Conservation (phyloP, 2,797 vertebrate genomes). For the Pagetopsis macropterus region DNA sequence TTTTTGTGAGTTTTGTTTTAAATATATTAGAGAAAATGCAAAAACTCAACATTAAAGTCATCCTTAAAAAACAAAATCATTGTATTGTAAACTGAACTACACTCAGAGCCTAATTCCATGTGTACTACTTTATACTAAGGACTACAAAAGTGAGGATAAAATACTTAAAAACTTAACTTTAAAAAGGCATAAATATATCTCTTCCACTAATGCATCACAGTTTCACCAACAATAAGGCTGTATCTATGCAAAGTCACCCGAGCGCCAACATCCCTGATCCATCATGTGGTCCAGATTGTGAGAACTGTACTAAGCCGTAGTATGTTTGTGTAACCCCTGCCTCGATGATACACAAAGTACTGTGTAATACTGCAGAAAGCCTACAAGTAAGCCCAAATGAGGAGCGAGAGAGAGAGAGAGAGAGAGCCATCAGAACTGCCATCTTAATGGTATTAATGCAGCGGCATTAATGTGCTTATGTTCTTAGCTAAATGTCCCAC, state of each 20-base stretch:
- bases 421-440: constrained; percentile 5
- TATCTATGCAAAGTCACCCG: constrained; percentile 37
- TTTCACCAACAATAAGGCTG: constrained; percentile 15
- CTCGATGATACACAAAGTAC: constrained; percentile 32
- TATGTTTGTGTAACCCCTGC: constrained; percentile 41
- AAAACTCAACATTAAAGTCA: not conserved
- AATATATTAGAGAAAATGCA: not conserved
- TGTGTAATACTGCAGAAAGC: constrained; percentile 30
- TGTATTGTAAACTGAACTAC: not conserved
- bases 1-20: too few species aligned
- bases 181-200: constrained; percentile 4
- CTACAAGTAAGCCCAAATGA: constrained; percentile 37
- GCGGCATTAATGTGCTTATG: constrained; percentile 76
- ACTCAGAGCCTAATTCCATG: not conserved
- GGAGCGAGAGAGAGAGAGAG: not conserved
- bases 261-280: constrained; percentile 30
- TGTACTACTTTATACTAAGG: not conserved
- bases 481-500: constrained; percentile 70
- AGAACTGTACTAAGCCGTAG: constrained; percentile 12
- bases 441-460: constrained; percentile 73
- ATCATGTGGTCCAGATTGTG: constrained; percentile 36
- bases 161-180: constrained; percentile 18
- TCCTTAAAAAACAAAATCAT: not conserved
- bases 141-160: constrained; percentile 23
- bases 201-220: constrained; percentile 38